Evolutionary conservation across 2,888 invertebrate genomes (phyloP).

Genomic region (Allolobophora icterica): DNA sequence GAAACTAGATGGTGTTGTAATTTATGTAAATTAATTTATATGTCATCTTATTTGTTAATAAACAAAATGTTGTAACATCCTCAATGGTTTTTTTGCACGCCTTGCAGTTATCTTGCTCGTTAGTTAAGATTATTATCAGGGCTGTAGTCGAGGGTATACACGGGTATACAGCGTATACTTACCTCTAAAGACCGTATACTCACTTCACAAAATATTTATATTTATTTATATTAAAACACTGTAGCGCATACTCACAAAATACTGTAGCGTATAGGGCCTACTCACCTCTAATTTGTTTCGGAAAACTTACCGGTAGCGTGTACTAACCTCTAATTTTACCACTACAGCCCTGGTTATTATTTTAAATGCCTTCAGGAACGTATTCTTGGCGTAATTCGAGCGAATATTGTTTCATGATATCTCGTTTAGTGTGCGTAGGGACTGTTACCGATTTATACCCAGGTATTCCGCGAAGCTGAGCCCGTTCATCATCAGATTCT

Average conservation of each 20-base stretch:
- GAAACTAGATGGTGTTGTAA: constrained; percentile 5
- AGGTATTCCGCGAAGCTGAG: neutral
- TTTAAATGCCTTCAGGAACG: neutral
- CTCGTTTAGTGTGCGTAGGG: neutral
- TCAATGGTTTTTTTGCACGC: neutral
- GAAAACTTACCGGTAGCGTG: too few species aligned
- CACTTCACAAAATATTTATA: too few species aligned
- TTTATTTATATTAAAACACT: too few species aligned
- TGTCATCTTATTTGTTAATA: neutral
- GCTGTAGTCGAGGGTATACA: too few species aligned
- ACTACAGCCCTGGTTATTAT: too few species aligned
- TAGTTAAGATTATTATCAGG: neutral
- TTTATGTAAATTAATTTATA: neutral
- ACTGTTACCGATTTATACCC: too few species aligned
- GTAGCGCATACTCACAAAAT: too few species aligned
- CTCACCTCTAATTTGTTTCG: too few species aligned
- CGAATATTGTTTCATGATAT: neutral
- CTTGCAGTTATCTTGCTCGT: neutral
- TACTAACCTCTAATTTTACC: too few species aligned
- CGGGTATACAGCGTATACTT: too few species aligned
- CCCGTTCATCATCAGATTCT: neutral
- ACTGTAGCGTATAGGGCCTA: too few species aligned
- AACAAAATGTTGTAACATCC: neutral
- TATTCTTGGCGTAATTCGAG: neutral
- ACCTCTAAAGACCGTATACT: too few species aligned